Base-by-base conservation (phyloP, 2,888 invertebrate species). In the Geotrupes spiniger region DNA sequence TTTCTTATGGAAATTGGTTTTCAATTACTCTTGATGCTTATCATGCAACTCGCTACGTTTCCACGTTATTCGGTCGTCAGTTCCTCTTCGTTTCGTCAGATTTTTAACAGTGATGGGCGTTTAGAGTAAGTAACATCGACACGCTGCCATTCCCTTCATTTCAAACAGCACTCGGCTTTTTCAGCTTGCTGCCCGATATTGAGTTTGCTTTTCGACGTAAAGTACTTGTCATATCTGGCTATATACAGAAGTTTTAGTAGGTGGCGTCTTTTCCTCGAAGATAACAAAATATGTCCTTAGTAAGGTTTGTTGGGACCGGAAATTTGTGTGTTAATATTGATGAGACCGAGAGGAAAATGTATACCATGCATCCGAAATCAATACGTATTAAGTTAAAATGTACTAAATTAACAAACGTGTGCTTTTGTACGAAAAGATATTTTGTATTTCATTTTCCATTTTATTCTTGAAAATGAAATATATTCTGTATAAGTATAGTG, bases 1-100 rank as follows among this genome's bases (percentile, higher is more conserved):
- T 33, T 14, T 33, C 33, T 2, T 14, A n/a, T 33, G 11, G 29
- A 12, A 33, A 33, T 33, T 9, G 14, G 38, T 47, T 53, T 53
- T 53, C 53, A 53, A 53, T 50, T 50, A 47, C 53, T 47, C 43
- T 38, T 38, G 47, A 50, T 46, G 44, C 45, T 40, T 47, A 53
- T 43, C 50, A 43, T 47, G 41, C 50, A 53, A 53, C 42, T 37
- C 43, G 31, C 27, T 41, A 53, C 47, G 50, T 53, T 52, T 49
- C 49, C 50, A 53, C 50, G 47, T 53, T 31, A 41, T 41, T 42
- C 36, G 43, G 42, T 40, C 33, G 45, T 50, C 44, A 50, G 40
- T 50, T 44, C 46, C 31, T 47, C 41, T 50, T 42, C 39, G 45
- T 46, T 49, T 42, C 45, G 38, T 11, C 12, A 49, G 36, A 29